phyloP scores from a whole-genome alignment of 2,797 vertebrate genomes.

The Scolopax bukidnonensis region DNA sequence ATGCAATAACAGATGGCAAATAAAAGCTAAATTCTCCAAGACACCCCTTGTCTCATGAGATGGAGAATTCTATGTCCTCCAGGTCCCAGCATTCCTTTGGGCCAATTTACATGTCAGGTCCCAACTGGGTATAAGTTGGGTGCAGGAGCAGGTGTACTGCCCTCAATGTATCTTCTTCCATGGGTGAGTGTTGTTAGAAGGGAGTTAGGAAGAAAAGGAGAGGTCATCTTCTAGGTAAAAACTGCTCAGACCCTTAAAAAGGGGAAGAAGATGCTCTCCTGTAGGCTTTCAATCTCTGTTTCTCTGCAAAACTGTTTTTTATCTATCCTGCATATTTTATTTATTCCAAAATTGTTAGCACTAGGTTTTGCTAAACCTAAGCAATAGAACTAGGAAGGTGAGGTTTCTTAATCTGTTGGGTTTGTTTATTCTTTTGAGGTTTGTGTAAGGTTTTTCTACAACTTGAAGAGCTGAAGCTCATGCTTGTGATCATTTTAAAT shows the following conservation, averaged over 20 bases:
- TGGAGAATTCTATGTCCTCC: not conserved
- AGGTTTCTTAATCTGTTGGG: not conserved
- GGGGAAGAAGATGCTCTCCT: not conserved
- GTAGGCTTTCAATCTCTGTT: not conserved
- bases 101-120: not conserved
- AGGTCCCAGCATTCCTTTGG: not conserved
- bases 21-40: not conserved
- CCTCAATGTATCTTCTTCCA: rapidly evolving
- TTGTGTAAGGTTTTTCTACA: not conserved
- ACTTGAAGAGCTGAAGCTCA: not conserved
- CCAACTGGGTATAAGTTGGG: not conserved
- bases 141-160: rapidly evolving
- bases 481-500: not conserved
- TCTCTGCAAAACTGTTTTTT: not conserved
- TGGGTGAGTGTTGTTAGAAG: not conserved
- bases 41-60: not conserved
- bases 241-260: not conserved
- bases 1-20: not conserved
- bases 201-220: not conserved
- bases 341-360: not conserved
- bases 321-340: not conserved
- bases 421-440: not conserved
- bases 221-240: not conserved
- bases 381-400: not conserved
- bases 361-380: not conserved